A percentile compares a stretch with the other conserved stretches of the same genome.
Evolutionary conservation across 1,140 invertebrate species (phyloP).

Genomic region (Calosoma granatense): DNA sequence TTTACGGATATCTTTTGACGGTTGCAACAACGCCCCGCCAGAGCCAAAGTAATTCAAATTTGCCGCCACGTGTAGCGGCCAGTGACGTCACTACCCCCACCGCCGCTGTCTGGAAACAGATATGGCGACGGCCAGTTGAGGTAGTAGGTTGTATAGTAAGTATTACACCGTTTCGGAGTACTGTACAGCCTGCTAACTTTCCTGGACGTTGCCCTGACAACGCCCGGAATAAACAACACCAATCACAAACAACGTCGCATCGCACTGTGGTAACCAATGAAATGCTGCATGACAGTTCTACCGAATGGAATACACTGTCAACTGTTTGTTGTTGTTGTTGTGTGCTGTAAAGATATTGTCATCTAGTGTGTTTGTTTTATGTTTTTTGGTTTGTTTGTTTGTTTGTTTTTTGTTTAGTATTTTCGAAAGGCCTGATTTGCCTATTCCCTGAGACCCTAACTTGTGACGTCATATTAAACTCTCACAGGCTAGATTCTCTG

Average conservation of each 20-base stretch:
- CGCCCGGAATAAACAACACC: constrained; percentile 17
- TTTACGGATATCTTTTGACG: constrained; percentile 29
- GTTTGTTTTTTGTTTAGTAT: constrained; percentile 28
- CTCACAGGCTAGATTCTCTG: constrained; percentile 64
- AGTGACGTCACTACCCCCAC: neutral
- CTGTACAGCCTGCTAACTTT: constrained; percentile 71
- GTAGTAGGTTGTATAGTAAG: constrained; percentile 72
- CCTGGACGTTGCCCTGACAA: constrained; percentile 33
- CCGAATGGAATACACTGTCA: too few species aligned
- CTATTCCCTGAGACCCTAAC: constrained; percentile 68
- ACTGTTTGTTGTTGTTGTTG: too few species aligned
- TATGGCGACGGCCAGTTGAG: constrained; percentile 42
- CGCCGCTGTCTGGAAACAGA: neutral
- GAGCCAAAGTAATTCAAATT: neutral
- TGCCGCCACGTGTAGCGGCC: neutral
- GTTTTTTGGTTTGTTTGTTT: constrained; percentile 33
- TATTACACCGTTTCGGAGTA: constrained; percentile 54
- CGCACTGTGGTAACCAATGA: constrained; percentile 14
- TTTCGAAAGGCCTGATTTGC: constrained; percentile 35
- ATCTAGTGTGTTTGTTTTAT: constrained; percentile 6
- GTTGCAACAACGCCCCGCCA: constrained; percentile 12
- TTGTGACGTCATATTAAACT: constrained; percentile 54
- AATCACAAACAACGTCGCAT: constrained; percentile 25
- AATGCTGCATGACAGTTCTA: too few species aligned
- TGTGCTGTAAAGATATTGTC: too few species aligned